Conservation (phyloP, 2,888 invertebrate genomes). For the Eretmocerus hayati region DNA sequence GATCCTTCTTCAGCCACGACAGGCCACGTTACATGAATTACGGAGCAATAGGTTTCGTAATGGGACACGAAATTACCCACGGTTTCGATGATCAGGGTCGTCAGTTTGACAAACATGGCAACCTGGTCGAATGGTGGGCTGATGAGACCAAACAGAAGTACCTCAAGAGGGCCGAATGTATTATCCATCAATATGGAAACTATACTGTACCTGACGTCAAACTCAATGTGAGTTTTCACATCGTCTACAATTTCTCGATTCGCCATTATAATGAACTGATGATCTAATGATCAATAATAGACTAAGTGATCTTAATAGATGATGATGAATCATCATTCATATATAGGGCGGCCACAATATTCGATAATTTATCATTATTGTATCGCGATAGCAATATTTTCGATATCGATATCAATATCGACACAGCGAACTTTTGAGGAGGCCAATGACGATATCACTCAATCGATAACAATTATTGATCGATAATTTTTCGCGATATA, state of each 20-base stretch:
- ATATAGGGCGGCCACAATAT: too few species aligned
- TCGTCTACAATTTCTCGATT: too few species aligned
- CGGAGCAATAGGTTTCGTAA: slow-evolving; percentile 84
- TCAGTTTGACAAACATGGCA: slow-evolving; percentile 87
- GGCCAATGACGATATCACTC: too few species aligned
- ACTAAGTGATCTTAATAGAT: too few species aligned
- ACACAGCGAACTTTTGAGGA: too few species aligned
- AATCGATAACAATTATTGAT: too few species aligned
- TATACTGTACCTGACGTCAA: slow-evolving; percentile 73
- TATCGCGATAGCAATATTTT: not conserved
- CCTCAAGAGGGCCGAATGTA: slow-evolving; percentile 78
- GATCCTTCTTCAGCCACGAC: slow-evolving; percentile 81
- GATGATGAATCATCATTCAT: too few species aligned
- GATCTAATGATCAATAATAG: not conserved
- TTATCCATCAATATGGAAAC: slow-evolving; percentile 89
- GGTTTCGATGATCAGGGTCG: slow-evolving; percentile 83
- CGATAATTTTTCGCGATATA: too few species aligned
- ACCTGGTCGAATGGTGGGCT: slow-evolving; percentile 91
- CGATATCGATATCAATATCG: too few species aligned
- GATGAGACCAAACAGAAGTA: slow-evolving; percentile 75
- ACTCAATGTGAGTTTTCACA: slow-evolving; percentile 56
- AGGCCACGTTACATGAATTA: slow-evolving; percentile 89
- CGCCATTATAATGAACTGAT: not conserved
- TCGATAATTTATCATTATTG: too few species aligned
- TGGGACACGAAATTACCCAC: slow-evolving; percentile 89